Conservation (phyloP, 2,888 invertebrate genomes). For the Lasioglossum figueresi region DNA sequence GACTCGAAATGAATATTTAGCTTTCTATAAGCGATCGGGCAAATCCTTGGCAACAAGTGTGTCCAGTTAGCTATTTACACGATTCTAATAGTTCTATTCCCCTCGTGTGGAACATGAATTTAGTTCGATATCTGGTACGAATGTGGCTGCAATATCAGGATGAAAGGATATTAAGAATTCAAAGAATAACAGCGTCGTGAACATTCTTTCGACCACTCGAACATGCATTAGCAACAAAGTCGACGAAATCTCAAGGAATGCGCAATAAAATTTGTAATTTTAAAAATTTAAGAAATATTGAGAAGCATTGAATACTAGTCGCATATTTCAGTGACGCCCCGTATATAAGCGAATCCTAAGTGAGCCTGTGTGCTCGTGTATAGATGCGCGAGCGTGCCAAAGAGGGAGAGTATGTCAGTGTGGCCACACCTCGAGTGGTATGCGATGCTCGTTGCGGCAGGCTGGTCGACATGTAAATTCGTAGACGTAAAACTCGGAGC, state of each 20-base stretch:
- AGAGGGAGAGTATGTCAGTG: conserved; percentile 26
- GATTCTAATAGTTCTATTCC: not conserved
- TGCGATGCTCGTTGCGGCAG: conserved; percentile 63
- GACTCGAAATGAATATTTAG: no score
- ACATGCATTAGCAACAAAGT: not conserved
- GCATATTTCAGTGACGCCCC: not conserved
- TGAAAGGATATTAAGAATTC: not conserved
- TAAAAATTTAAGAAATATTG: not conserved
- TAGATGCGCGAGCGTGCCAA: conserved; percentile 8
- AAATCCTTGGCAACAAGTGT: no score
- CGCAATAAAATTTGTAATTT: not conserved
- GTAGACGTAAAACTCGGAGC: conserved; percentile 58
- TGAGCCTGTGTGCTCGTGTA: not conserved
- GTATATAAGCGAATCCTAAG: not conserved
- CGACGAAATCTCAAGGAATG: not conserved
- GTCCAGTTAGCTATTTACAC: not conserved
- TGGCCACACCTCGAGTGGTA: conserved; percentile 68
- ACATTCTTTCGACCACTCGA: not conserved
- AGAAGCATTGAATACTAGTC: not conserved
- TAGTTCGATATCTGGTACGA: no score
- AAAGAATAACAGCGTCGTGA: not conserved
- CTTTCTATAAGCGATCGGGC: not conserved
- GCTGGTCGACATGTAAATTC: conserved; percentile 68
- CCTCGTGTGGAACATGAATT: not conserved
- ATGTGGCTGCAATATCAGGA: no score